A percentile compares a stretch with the other conserved stretches of the same genome.
phyloP scores from a whole-genome alignment of 2,888 invertebrate species.

The Polydrusus pterygomalis region DNA sequence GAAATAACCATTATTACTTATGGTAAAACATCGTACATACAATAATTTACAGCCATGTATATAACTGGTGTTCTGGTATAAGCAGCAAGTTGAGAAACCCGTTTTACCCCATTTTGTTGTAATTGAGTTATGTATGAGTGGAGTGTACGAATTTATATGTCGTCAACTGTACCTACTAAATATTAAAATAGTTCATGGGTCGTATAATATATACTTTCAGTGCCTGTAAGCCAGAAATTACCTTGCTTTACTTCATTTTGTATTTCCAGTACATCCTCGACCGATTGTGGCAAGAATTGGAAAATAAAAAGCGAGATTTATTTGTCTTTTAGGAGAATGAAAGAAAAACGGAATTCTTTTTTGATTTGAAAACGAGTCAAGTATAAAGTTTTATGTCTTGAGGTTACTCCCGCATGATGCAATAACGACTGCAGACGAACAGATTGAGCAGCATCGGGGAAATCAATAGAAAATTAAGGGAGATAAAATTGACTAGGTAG shows the following conservation, averaged over 20 bases:
- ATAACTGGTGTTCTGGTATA: too few species aligned
- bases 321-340: slow-evolving; percentile 16
- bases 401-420: slow-evolving; percentile 22
- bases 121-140: too few species aligned
- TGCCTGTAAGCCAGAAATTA: background rate
- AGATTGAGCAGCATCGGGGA: slow-evolving; percentile 8
- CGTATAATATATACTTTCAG: background rate
- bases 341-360: slow-evolving; percentile 23
- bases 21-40: too few species aligned
- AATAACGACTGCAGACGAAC: slow-evolving; percentile 29
- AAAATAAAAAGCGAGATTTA: slow-evolving; percentile 25
- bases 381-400: slow-evolving; percentile 29
- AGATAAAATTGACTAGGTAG: slow-evolving; percentile 9
- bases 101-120: too few species aligned
- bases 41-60: too few species aligned
- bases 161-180: too few species aligned
- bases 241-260: background rate
- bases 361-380: slow-evolving; percentile 24
- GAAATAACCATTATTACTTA: too few species aligned
- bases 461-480: slow-evolving; percentile 14
- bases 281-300: slow-evolving; percentile 13
- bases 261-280: background rate
- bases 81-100: too few species aligned
- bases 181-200: too few species aligned
- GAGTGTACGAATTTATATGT: too few species aligned